Evolutionary conservation across 2,888 invertebrate genomes (phyloP), one percentile per base, ranked within the genome.

Genomic region (Eledona agricola): DNA sequence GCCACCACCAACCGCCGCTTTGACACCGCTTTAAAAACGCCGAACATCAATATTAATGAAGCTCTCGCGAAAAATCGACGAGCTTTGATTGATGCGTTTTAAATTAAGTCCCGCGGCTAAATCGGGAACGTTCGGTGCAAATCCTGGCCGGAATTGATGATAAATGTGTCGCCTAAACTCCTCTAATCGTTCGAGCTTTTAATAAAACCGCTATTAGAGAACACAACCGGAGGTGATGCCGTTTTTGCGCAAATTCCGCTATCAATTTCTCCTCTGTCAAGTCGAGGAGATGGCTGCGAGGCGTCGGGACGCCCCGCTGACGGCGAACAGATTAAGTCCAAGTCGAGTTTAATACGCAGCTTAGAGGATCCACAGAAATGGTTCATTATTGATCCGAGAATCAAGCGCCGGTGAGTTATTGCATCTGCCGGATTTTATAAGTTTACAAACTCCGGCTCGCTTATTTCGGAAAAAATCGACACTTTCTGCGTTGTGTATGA

Each of bases 251-350:
- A 19, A 40, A 50, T 32, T 50, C 38, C 32, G 19, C 51, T 51
- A 51, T 51, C 51, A 51, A 51, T 51, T 51, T 34, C 32, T 42
- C 38, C 13, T 38, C 49, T 40, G 50, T 34, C 51, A 42, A 20
- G 10, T 34, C 26, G 35, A 45, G 25, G 28, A 23, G 31, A 9
- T 32, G 17, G 42, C 34, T 15, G 26, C 13, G 37, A 45, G 51
- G 51, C 35, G 46, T 43, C 42, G 49, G 32, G 47, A 54, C 43
- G 43, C 28, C 25, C 32, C 52, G 49, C 45, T 58, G 58, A 58
- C 58, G 55, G 53, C 51, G 51, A 31, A 23, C 37, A 55, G 55
- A 58, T 58, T 58, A 58, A 58, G 55, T 51, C 55, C 31, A 34
- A 52, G 55, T 55, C 49, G 35, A 47, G 52, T 55, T 45, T 58